Conservation (phyloP, 2,113 vertebrate genomes). For the Strix aluco region DNA sequence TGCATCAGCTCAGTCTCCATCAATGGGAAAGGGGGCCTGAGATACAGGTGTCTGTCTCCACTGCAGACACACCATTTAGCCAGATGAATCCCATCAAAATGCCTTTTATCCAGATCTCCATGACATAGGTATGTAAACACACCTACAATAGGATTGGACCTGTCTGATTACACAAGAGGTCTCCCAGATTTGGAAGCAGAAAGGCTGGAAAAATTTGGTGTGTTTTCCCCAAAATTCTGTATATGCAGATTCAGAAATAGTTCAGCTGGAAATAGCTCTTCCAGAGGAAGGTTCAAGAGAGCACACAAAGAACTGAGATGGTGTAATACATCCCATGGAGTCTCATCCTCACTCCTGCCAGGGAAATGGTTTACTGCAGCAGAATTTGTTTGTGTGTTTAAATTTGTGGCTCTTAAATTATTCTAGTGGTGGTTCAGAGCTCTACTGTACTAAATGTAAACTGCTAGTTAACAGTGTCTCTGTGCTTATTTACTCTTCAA, state of each 20-base stretch:
- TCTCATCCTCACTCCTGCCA: neutral
- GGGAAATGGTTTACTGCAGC: neutral
- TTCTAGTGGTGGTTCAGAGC: neutral
- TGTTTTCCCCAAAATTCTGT: neutral
- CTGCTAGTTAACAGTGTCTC: neutral
- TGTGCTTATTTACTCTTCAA: neutral
- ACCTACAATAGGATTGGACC: neutral
- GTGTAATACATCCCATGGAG: neutral
- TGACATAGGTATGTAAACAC: neutral
- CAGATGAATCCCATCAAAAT: neutral
- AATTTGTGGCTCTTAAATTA: neutral
- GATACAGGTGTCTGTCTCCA: neutral
- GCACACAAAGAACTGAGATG: fast-evolving
- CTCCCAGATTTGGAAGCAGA: neutral
- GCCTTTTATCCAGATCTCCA: neutral
- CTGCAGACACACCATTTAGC: fast-evolving
- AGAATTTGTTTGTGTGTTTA: neutral
- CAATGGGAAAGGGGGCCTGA: neutral
- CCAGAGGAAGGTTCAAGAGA: neutral
- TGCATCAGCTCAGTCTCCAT: neutral
- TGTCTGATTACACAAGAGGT: neutral
- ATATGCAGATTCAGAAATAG: neutral
- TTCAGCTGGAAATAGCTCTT: neutral
- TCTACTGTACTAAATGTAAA: neutral
- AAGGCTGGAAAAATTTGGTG: neutral